Evolutionary conservation across 2,113 vertebrate genomes (phyloP), one percentile per base, ranked within the genome.

Genomic region (Phalacrocorax pelagicus): DNA sequence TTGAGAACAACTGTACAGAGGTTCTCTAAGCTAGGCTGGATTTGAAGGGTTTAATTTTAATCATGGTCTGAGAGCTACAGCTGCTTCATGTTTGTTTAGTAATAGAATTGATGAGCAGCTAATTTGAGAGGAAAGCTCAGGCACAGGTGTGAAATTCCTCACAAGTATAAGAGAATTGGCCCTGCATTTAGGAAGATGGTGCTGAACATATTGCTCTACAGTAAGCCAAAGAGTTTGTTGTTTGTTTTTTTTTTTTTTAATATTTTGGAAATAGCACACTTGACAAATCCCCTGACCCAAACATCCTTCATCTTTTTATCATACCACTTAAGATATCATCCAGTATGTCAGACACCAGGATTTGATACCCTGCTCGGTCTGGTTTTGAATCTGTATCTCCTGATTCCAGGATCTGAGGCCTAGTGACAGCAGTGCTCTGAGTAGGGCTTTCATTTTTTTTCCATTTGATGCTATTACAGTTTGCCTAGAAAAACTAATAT

Each of bases 41-140:
- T 97, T 97, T 97, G 85, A 94, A 89, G 88, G 96, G 96, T 96
- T 93, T 96, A 97, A 95, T 95, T 95, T 92, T 97, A 96, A 94
- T 91, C 47, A 55, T 83, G 77, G 88, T 90, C 89, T 92, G 80
- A 96, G 73, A 63, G 52, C 84, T 97, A 94, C 92, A 97, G 96
- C 96, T 98, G 97, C 93, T 97, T 90, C 93, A 55, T 97, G 90
- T 97, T 98, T 97, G 94, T 96, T 98, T 98, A 97, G 93, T 96
- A 95, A 95, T 84, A 96, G 96, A 96, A 82, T 89, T 97, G 96
- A 97, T 94, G 91, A 98, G 75, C 77, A 90, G 90, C 92, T 97
- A 96, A 97, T 98, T 84, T 92, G 95, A 94, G 86, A 93, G 89
- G 96, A 92, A 97, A 92, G 57, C 75, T 81, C 57, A 83, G 81